Percentiles rank a stretch among this genome's conserved stretches.
These are phyloP conservation scores for Hyperopisus bebe DNA, from an alignment of 2,113 vertebrate genomes.

Conservation along the genomic window DNA sequence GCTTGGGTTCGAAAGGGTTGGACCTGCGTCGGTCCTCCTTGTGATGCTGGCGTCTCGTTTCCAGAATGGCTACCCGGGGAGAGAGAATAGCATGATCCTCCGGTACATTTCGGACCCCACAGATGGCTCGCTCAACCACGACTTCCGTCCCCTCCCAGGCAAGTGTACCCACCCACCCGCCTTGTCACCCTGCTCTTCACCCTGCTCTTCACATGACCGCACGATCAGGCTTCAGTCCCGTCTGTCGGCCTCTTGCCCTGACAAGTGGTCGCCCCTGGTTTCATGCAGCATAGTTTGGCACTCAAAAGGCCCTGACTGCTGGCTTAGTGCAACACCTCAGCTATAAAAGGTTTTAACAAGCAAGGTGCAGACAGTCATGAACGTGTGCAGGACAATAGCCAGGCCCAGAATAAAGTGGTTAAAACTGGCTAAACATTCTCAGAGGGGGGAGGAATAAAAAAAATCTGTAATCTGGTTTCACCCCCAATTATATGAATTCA, in stretches of 20 bases:
- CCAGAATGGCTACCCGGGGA: conserved; percentile 65
- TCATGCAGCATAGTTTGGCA: not conserved
- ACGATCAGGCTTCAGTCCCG: not conserved
- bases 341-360: not conserved
- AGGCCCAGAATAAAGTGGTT: not conserved
- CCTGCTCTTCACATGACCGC: not conserved
- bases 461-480: not conserved
- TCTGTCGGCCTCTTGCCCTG: not conserved
- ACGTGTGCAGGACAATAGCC: not conserved
- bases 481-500: not conserved
- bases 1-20: not conserved
- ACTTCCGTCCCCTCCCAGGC: conserved; percentile 82
- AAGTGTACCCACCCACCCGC: conserved; percentile 1
- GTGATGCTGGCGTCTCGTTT: conserved; percentile 6
- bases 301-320: not conserved
- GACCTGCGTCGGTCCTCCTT: not conserved
- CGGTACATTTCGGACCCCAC: conserved; percentile 93
- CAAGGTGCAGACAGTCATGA: not conserved
- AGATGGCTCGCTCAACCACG: conserved; percentile 64
- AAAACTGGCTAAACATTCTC: not conserved
- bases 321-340: not conserved
- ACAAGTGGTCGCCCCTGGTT: not conserved
- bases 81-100: conserved; percentile 78
- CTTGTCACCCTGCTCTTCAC: too few species aligned
- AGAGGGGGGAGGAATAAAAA: not conserved